Evolutionary conservation across 2,888 invertebrate species (phyloP).

Genomic region (Standfussiana lucernea): DNA sequence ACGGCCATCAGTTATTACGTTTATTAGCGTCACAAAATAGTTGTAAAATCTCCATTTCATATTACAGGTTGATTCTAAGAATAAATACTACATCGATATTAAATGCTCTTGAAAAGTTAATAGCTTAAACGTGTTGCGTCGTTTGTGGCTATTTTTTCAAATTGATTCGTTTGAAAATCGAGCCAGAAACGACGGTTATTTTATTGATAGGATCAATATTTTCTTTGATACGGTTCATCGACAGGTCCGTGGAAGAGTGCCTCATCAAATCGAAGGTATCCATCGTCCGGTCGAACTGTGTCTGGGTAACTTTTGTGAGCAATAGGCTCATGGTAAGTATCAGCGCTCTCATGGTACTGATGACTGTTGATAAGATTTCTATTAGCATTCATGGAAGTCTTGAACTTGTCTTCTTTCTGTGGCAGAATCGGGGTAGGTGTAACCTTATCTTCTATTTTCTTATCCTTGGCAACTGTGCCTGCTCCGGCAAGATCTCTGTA

Average conservation of each 20-base stretch:
- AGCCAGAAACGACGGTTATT: slow-evolving; percentile 68
- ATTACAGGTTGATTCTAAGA: slow-evolving; percentile 67
- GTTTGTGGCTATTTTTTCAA: slow-evolving; percentile 74
- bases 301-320: slow-evolving; percentile 84
- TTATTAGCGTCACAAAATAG: slow-evolving; percentile 85
- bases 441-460: slow-evolving; percentile 86
- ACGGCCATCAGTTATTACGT: slow-evolving; percentile 84
- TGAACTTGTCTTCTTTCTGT: slow-evolving; percentile 83
- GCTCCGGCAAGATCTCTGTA: slow-evolving; percentile 86
- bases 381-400: slow-evolving; percentile 73
- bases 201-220: slow-evolving; percentile 76
- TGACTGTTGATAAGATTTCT: slow-evolving; percentile 86
- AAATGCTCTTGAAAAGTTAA: slow-evolving; percentile 57
- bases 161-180: slow-evolving; percentile 67
- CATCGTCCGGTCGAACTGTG: slow-evolving; percentile 81
- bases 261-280: slow-evolving; percentile 85
- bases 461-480: slow-evolving; percentile 83
- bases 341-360: slow-evolving; percentile 84
- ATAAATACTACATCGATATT: slow-evolving; percentile 72
- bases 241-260: slow-evolving; percentile 85
- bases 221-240: slow-evolving; percentile 87
- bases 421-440: slow-evolving; percentile 87
- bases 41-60: slow-evolving; percentile 71
- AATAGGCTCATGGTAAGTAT: slow-evolving; percentile 79
- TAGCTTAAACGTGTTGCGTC: slow-evolving; percentile 36